Evolutionary conservation across 2,888 invertebrate species (phyloP), one percentile per base, ranked within the genome.

Genomic region (Dorcus parallelipipedus): DNA sequence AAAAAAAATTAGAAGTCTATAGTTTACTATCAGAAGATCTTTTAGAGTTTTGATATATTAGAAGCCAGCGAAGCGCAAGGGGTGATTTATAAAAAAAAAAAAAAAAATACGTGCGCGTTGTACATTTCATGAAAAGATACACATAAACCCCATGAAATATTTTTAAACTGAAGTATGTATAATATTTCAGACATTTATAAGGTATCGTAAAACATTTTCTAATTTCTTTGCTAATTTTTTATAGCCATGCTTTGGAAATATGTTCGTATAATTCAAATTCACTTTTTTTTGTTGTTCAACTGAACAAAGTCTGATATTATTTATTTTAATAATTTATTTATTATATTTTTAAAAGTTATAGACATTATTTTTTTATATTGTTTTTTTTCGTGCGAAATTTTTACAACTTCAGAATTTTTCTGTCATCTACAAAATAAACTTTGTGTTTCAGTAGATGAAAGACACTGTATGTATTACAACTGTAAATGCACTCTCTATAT

Each of bases 401-500:
- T 45, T 52, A 56, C 49, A 49, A 47, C 20, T 52, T 52, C 56
- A 47, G 52, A 52, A 52, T 56, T 52, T 59, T 52, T 50, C 20
- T 9, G 49, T 59, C 59, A 59, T 59, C 59, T 59, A 59, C 59
- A 43, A 56, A 59, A 59, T 52, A 43, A 56, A 23, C 56, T 55
- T 61, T 64, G 63, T 66, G 64, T 67, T 65, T 65, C 63, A 65
- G 66, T 66, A 66, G 66, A 65, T 59, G 67, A 67, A 73, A 71
- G 72, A 72, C 73, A 76, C 75, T 74, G 71, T 77, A 75, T 76
- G 76, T 77, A 77, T 73, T 74, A 75, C 72, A 74, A 76, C 74
- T 77, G 77, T 77, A 77, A 77, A 76, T 77, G 77, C 77, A 77
- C 77, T 75, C 73, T 71, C 69, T 75, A 68, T 68, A 69, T 69